A percentile compares a stretch with the other conserved stretches of the same genome.
These are phyloP conservation scores for Lindbergichthys nudifrons DNA, from an alignment of 2,797 vertebrate species.

Conservation along the genomic window DNA sequence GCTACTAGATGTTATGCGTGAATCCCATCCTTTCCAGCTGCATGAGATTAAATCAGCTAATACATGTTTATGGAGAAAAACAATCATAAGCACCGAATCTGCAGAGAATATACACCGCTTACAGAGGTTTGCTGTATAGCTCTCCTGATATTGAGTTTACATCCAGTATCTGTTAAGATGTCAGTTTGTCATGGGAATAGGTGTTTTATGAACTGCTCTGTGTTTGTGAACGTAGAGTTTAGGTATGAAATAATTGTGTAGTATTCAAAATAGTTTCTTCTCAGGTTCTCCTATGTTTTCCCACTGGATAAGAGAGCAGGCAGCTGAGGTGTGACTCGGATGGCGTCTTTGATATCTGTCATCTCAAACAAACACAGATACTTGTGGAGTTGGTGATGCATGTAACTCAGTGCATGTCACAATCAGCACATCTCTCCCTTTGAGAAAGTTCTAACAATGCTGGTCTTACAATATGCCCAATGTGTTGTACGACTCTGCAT, in stretches of 20 bases:
- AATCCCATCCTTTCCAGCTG: slow-evolving; percentile 41
- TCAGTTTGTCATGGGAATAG: slow-evolving; percentile 21
- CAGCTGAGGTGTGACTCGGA: slow-evolving; percentile 46
- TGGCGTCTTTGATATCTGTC: slow-evolving; percentile 61
- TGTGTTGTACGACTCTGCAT: slow-evolving; percentile 15
- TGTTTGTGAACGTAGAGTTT: slow-evolving; percentile 15
- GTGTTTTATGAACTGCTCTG: slow-evolving; percentile 17
- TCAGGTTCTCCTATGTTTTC: slow-evolving; percentile 28
- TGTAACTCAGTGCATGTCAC: slow-evolving; percentile 30
- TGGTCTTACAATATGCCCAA: slow-evolving; percentile 37
- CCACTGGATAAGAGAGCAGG: slow-evolving; percentile 44
- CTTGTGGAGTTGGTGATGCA: slow-evolving; percentile 27
- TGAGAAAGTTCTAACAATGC: slow-evolving; percentile 47
- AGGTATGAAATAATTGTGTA: slow-evolving; percentile 42
- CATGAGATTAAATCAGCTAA: slow-evolving; percentile 58
- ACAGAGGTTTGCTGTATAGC: slow-evolving; percentile 39
- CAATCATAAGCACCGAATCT: slow-evolving; percentile 53
- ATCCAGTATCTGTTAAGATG: slow-evolving; percentile 27
- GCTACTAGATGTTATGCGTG: slow-evolving; percentile 32
- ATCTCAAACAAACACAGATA: slow-evolving; percentile 31
- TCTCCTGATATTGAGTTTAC: slow-evolving; percentile 41
- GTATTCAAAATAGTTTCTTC: slow-evolving; percentile 36
- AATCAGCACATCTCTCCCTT: slow-evolving; percentile 53
- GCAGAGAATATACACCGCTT: slow-evolving; percentile 39
- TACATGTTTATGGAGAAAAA: slow-evolving; percentile 60